phyloP scores from a whole-genome alignment of 1,140 invertebrate genomes.

The Saccostrea glomerata region DNA sequence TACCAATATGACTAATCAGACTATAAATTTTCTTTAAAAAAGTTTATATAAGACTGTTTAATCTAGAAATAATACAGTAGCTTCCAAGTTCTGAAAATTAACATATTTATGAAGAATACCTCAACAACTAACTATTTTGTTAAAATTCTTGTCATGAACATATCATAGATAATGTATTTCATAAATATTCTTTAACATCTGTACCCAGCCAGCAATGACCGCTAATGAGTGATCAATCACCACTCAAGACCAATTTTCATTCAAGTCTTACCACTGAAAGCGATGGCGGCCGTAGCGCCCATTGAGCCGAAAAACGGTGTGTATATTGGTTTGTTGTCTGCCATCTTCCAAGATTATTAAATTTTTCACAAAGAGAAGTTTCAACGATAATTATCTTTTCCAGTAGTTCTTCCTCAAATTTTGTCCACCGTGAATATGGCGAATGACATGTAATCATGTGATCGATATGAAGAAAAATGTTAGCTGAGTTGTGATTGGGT shows the following conservation, averaged over 20 bases:
- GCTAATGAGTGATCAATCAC: neutral
- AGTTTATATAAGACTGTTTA: too few species aligned
- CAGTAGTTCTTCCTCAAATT: constrained; percentile 22
- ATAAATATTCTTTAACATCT: neutral
- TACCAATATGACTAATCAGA: too few species aligned
- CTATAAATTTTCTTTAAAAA: too few species aligned
- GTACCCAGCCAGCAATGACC: neutral
- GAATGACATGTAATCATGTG: constrained; percentile 71
- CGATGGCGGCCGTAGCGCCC: constrained; percentile 98
- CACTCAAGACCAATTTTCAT: neutral
- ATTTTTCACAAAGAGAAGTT: neutral
- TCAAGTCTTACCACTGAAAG: constrained; percentile 94
- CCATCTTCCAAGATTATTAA: constrained; percentile 33
- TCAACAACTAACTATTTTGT: too few species aligned
- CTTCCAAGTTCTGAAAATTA: too few species aligned
- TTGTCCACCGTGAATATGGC: constrained; percentile 66
- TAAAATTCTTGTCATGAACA: too few species aligned
- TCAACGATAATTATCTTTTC: neutral
- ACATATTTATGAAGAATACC: too few species aligned
- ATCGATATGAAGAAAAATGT: constrained; percentile 42
- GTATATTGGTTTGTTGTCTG: constrained; percentile 70
- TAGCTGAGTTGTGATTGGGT: constrained; percentile 16
- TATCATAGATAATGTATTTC: neutral
- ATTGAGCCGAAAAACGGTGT: constrained; percentile 96
- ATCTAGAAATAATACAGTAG: too few species aligned